Conservation (phyloP, 2,797 vertebrate species). For the Pygocentrus nattereri region DNA sequence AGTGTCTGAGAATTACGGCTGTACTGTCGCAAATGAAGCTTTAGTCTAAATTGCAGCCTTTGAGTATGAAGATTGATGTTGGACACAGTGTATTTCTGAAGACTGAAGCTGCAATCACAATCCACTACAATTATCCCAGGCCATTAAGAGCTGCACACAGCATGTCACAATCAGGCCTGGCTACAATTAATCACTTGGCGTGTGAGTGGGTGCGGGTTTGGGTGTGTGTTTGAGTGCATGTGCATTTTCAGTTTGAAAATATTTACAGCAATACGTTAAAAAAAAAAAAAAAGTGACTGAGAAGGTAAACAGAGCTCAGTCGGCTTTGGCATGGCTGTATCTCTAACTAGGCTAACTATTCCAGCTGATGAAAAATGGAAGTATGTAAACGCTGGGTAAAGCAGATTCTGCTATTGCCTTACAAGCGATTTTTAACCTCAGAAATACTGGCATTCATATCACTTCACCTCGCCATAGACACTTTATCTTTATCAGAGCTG, state of each 20-base stretch:
- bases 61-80: conserved; percentile 90
- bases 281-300: conserved; percentile 87
- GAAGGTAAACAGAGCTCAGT: no score
- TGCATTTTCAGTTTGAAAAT: conserved; percentile 74
- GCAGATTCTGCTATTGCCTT: no score
- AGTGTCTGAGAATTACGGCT: conserved; percentile 66
- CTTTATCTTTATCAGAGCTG: no score
- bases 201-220: conserved; percentile 81
- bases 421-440: no score
- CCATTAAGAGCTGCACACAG: conserved; percentile 96
- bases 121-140: conserved; percentile 93
- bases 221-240: conserved; percentile 79
- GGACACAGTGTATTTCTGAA: conserved; percentile 85
- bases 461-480: no score
- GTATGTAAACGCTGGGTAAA: no score
- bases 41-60: conserved; percentile 86
- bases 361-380: no score
- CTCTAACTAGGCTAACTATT: no score
- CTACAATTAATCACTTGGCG: conserved; percentile 92
- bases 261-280: conserved; percentile 86
- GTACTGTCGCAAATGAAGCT: conserved; percentile 87
- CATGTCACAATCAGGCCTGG: conserved; percentile 90
- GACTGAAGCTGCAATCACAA: conserved; percentile 92
- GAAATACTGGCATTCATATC: no score
- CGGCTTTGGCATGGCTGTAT: no score